Conservation (phyloP, 2,113 vertebrate species). For the Turdus rufiventris region DNA sequence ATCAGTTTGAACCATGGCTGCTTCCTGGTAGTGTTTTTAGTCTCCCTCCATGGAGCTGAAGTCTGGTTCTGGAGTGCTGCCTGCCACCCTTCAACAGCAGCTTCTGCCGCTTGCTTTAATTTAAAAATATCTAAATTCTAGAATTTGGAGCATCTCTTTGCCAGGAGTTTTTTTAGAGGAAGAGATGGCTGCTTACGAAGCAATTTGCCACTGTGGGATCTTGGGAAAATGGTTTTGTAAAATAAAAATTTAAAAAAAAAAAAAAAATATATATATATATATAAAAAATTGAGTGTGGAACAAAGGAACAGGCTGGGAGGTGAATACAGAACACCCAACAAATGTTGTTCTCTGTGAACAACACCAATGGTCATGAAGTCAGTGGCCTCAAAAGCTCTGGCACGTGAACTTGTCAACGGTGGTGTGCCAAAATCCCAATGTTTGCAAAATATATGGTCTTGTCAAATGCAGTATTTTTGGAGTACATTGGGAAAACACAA, state of each 20-base stretch:
- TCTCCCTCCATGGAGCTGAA: not conserved
- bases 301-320: fast-evolving
- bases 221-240: not conserved
- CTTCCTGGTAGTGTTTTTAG: not conserved
- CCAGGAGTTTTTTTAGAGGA: not conserved
- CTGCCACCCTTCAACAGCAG: not conserved
- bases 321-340: not conserved
- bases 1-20: not conserved
- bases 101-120: not conserved
- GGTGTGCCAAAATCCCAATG: not conserved
- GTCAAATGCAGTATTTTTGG: not conserved
- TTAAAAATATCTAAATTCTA: not conserved
- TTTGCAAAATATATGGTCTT: not conserved
- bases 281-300: not conserved
- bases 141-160: not conserved
- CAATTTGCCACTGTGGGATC: not conserved
- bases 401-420: not conserved
- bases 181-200: not conserved
- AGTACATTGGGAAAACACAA: not conserved
- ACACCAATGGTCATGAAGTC: not conserved
- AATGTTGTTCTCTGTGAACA: fast-evolving
- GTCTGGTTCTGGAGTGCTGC: not conserved
- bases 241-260: not conserved
- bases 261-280: too few relatives aligned
- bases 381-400: not conserved